phyloP scores from a whole-genome alignment of 1,140 invertebrate genomes.

The Sitobion miscanthi region DNA sequence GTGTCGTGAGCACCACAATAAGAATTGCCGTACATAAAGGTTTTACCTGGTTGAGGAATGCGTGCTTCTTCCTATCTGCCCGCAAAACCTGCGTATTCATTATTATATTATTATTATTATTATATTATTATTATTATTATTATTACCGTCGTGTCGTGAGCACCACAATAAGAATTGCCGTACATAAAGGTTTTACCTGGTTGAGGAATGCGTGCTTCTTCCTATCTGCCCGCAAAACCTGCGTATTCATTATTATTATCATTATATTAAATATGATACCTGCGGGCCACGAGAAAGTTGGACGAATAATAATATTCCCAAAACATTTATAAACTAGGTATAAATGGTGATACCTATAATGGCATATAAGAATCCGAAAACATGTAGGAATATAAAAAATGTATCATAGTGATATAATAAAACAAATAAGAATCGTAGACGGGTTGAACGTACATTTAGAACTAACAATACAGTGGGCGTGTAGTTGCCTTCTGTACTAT shows the following conservation, averaged over 20 bases:
- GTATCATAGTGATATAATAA: too few relatives aligned
- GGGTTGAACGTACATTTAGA: too few relatives aligned
- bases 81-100: neutral
- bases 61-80: neutral
- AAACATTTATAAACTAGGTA: too few relatives aligned
- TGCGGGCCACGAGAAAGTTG: too few relatives aligned
- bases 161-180: conserved; percentile 7
- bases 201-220: neutral
- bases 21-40: neutral
- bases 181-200: conserved; percentile 10
- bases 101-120: neutral
- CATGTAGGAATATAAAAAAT: too few relatives aligned
- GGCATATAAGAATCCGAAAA: too few relatives aligned
- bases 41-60: conserved; percentile 7
- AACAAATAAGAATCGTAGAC: too few relatives aligned
- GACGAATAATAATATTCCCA: too few relatives aligned
- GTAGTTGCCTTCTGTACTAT: too few relatives aligned
- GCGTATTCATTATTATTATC: neutral
- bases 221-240: neutral
- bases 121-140: neutral
- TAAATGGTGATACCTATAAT: too few relatives aligned
- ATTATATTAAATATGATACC: neutral
- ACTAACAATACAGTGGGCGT: too few relatives aligned
- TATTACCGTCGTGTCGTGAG: conserved; percentile 6
- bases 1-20: neutral